A percentile compares a stretch with the other conserved stretches of the same genome.
phyloP scores from a whole-genome alignment of 2,797 vertebrate species.

The Geotrypetes seraphini region DNA sequence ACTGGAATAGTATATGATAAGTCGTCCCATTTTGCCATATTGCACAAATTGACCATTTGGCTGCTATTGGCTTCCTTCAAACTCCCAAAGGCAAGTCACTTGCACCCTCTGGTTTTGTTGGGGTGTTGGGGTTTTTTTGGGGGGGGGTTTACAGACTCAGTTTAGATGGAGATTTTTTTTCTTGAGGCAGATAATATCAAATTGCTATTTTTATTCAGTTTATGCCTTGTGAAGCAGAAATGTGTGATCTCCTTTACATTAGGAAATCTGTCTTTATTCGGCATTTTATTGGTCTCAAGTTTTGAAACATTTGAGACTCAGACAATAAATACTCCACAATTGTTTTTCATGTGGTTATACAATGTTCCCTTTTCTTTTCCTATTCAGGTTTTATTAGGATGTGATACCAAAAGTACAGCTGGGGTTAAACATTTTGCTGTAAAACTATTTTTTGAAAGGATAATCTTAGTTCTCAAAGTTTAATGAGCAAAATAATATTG shows the following conservation, averaged over 20 bases:
- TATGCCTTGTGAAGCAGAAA: conserved; percentile 41
- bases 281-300: conserved; percentile 59
- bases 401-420: conserved; percentile 47
- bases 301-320: conserved; percentile 65
- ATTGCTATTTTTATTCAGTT: conserved; percentile 23
- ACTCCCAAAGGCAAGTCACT: conserved; percentile 33
- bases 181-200: conserved; percentile 38
- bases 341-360: conserved; percentile 62
- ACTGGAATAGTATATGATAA: conserved; percentile 24
- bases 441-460: conserved; percentile 22
- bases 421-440: conserved; percentile 23
- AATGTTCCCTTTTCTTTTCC: conserved; percentile 44
- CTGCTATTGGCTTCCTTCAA: conserved; percentile 25
- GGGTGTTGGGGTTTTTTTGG: no score
- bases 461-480: conserved; percentile 9
- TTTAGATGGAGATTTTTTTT: conserved; percentile 16
- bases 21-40: conserved; percentile 21
- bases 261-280: conserved; percentile 62
- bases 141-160: conserved; percentile 36
- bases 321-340: conserved; percentile 66
- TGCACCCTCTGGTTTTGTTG: no score
- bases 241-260: conserved; percentile 57
- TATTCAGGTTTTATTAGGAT: conserved; percentile 36
- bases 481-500: no score
- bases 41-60: conserved; percentile 18